Evolutionary conservation across 2,113 vertebrate genomes (phyloP), one percentile per base, ranked within the genome.

Genomic region (Poicephalus gulielmi): DNA sequence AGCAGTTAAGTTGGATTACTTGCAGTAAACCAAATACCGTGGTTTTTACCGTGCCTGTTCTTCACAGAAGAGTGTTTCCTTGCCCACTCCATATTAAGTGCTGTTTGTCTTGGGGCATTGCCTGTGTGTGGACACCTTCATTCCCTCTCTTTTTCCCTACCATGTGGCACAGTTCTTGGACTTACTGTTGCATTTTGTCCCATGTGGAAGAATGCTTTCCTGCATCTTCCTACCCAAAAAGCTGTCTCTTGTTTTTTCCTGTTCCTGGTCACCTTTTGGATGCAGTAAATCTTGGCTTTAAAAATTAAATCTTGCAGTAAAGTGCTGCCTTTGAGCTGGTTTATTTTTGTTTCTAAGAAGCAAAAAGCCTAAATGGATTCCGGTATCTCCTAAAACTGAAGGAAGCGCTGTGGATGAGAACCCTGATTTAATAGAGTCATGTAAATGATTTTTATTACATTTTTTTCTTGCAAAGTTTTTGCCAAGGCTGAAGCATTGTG

Each of bases 401-500:
- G 35, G 23, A 67, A 81, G 35, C 60, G 53, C 47, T 79, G 35
- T 83, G 76, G 47, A 76, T 49, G 27, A 90, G 66, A 90, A 66
- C 43, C 2, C 4, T 62, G 35, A 59, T 78, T 90, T 88, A 59
- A 31, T 7, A 59, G 12, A 18, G 14, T 31, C 10, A 14, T 68
- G 3, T 66, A 53, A 67, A 53, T 89, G 4, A 74, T 59, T 46
- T 62, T 81, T 91, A 68, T 85, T 84, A 23, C 10, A 7, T 95
- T 83, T 73, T 28, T 96, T 89, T 95, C 41, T 73, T 77, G 5
- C 46, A 20, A 87, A 99, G 99, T 98, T 94, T 99, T 99, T 96
- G 95, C 98, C n/a, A 98, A 98, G 57, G 99, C 99, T 4, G 99
- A 99, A 97, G 97, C 97, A 4, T 94, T 99, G 87, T 99, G 99